Percentiles rank a stretch among this genome's conserved stretches.
Conservation (phyloP, 2,113 vertebrate genomes). For the Xenus cinereus region DNA sequence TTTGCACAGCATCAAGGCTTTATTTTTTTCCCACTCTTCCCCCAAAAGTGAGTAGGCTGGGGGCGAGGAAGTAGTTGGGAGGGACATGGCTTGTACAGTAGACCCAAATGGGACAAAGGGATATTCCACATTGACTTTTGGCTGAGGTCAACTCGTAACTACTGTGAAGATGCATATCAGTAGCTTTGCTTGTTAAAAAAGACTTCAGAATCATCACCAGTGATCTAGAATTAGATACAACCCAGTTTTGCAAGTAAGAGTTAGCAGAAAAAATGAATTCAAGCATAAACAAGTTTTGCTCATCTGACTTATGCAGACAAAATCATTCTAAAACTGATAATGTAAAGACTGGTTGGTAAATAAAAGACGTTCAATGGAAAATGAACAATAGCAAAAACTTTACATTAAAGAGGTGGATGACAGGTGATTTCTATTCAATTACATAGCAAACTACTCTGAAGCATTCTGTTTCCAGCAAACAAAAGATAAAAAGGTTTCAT, state of each 20-base stretch:
- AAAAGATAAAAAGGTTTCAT: conserved; percentile 1
- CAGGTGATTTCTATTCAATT: background rate
- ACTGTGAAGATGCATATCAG: background rate
- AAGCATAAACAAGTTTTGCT: background rate
- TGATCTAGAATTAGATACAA: background rate
- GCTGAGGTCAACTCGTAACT: background rate
- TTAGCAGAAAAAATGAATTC: background rate
- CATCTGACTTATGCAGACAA: background rate
- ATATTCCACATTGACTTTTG: background rate
- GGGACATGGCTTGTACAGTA: background rate
- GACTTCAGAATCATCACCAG: background rate
- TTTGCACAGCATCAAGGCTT: background rate
- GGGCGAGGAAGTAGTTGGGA: background rate
- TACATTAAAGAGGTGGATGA: background rate
- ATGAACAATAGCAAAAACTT: background rate
- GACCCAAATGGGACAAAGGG: background rate
- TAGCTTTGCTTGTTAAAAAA: background rate
- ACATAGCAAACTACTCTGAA: background rate
- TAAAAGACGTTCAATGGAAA: background rate
- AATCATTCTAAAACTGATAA: background rate
- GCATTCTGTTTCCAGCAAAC: background rate
- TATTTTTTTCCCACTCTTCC: background rate
- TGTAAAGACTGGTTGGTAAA: background rate
- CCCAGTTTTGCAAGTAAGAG: background rate
- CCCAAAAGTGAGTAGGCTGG: background rate